A percentile compares a stretch with the other conserved stretches of the same genome.
Evolutionary conservation across 2,888 invertebrate genomes (phyloP).

Genomic region (Agonum fuliginosum): DNA sequence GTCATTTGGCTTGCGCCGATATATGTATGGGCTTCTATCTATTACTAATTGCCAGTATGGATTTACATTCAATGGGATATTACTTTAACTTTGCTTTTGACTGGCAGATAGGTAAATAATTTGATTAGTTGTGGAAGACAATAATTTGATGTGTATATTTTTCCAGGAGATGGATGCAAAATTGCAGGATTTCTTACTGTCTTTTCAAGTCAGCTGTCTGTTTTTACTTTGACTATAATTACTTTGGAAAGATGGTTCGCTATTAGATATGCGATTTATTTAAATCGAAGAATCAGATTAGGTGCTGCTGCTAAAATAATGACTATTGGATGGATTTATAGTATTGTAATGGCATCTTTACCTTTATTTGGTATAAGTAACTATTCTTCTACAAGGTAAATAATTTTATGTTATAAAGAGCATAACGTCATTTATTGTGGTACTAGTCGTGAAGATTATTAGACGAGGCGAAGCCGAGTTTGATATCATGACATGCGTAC

Average conservation of each 20-base stretch:
- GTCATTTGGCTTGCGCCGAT: constrained; percentile 91
- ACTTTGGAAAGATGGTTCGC: constrained; percentile 91
- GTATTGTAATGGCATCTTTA: constrained; percentile 84
- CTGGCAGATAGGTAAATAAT: constrained; percentile 85
- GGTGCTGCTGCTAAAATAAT: constrained; percentile 84
- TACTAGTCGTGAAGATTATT: too few relatives aligned
- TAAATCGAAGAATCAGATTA: constrained; percentile 86
- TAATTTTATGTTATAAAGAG: not conserved
- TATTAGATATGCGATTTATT: constrained; percentile 87
- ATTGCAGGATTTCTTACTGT: constrained; percentile 92
- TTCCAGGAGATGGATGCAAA: constrained; percentile 84
- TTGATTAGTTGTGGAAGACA: not conserved
- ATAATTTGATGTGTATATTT: not conserved
- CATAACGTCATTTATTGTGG: too few relatives aligned
- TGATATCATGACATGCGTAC: too few relatives aligned
- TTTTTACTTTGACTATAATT: constrained; percentile 90
- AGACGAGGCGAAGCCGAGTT: too few relatives aligned
- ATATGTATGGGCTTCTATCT: constrained; percentile 91
- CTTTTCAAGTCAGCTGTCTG: constrained; percentile 90
- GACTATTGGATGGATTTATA: constrained; percentile 87
- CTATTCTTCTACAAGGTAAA: constrained; percentile 87
- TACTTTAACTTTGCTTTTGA: constrained; percentile 94
- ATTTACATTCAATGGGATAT: constrained; percentile 87
- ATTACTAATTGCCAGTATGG: constrained; percentile 87
- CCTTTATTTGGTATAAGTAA: constrained; percentile 90